A percentile compares a stretch with the other conserved stretches of the same genome.
Evolutionary conservation across 2,113 vertebrate genomes (phyloP).

Genomic region (Solenodon paradoxus): DNA sequence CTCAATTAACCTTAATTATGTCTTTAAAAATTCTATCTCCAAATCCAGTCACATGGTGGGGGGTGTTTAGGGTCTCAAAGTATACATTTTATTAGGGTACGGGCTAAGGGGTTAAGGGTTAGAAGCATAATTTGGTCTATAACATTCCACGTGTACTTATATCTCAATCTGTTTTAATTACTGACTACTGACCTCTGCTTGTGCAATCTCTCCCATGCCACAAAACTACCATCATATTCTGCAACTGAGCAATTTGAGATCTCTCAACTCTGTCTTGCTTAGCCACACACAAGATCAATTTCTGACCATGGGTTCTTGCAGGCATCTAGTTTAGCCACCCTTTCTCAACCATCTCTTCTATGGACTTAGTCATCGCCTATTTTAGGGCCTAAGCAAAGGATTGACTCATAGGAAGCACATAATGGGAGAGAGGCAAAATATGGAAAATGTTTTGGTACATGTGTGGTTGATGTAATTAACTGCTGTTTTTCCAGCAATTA

Average conservation of each 20-base stretch:
- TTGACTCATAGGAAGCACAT: background rate
- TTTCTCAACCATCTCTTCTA: background rate
- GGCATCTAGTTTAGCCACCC: background rate
- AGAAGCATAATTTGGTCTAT: background rate
- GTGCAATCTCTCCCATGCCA: rapidly evolving
- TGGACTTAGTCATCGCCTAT: background rate
- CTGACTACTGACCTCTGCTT: background rate
- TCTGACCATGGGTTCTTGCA: background rate
- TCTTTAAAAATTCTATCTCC: background rate
- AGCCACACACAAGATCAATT: background rate
- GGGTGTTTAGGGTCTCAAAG: background rate
- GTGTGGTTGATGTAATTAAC: background rate
- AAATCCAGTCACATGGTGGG: background rate
- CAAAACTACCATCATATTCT: background rate
- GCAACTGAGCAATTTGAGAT: background rate
- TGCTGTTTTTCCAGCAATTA: background rate
- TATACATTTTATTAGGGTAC: background rate
- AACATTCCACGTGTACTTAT: background rate
- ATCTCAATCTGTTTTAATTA: background rate
- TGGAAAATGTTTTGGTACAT: background rate
- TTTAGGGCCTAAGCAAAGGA: background rate
- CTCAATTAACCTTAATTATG: background rate
- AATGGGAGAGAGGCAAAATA: background rate
- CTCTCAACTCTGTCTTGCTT: background rate
- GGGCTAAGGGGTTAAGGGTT: too few relatives aligned